These are phyloP conservation scores for Oligia fasciuncula DNA, from an alignment of 2,888 invertebrate species.

Conservation along the genomic window DNA sequence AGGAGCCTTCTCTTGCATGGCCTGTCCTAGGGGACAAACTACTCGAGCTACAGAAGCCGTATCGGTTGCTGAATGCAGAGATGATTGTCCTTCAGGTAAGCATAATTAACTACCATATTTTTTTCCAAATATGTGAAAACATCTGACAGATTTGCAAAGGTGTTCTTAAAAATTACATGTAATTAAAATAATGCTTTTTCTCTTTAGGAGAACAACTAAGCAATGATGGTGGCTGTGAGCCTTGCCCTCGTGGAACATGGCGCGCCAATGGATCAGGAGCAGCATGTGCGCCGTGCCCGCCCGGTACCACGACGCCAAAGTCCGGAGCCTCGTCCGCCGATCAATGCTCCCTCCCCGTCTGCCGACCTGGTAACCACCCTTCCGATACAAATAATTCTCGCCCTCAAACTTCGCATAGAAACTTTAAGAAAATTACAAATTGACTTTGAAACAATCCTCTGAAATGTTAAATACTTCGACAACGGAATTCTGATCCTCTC, in stretches of 20 bases:
- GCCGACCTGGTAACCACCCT: constrained; percentile 91
- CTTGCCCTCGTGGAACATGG: constrained; percentile 97
- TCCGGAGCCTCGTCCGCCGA: constrained; percentile 95
- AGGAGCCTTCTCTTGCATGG: constrained; percentile 96
- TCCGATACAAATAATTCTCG: constrained; percentile 32
- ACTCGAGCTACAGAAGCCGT: constrained; percentile 97
- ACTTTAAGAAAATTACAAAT: constrained; percentile 36
- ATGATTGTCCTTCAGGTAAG: constrained; percentile 94
- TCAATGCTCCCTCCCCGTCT: constrained; percentile 97
- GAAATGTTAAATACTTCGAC: constrained; percentile 65
- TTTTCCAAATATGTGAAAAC: neutral
- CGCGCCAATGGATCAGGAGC: constrained; percentile 96
- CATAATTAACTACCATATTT: neutral
- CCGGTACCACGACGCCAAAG: constrained; percentile 96
- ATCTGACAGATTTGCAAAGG: neutral
- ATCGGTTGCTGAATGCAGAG: constrained; percentile 96
- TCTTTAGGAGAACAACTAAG: constrained; percentile 94
- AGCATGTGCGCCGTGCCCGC: constrained; percentile 96
- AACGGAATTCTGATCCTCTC: constrained; percentile 48
- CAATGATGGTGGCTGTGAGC: constrained; percentile 96
- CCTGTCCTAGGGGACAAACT: constrained; percentile 97
- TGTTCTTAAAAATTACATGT: too few species aligned
- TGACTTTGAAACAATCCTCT: constrained; percentile 51
- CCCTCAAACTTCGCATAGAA: constrained; percentile 15
- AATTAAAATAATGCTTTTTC: neutral